These are phyloP conservation scores for Ochropacha duplaris DNA, from an alignment of 2,888 invertebrate genomes.

Conservation along the genomic window DNA sequence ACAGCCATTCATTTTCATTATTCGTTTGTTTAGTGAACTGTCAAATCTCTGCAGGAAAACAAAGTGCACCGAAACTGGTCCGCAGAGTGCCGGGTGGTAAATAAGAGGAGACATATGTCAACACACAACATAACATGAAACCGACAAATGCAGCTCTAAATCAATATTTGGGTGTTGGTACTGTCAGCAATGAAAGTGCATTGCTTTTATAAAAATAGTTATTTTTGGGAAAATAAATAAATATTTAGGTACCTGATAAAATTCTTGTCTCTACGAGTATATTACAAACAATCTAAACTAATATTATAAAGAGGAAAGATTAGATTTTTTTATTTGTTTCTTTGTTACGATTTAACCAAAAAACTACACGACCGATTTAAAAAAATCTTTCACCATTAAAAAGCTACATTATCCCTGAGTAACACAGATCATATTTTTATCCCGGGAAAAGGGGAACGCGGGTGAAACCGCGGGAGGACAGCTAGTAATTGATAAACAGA, in stretches of 20 bases:
- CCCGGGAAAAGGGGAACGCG: too few species aligned
- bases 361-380: too few species aligned
- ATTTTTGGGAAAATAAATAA: too few species aligned
- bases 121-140: not conserved
- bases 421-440: too few species aligned
- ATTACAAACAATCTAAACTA: too few species aligned
- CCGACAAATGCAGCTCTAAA: not conserved
- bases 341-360: too few species aligned
- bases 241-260: too few species aligned
- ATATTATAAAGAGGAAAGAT: too few species aligned
- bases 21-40: not conserved
- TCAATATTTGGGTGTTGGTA: not conserved
- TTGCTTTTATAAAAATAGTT: not conserved
- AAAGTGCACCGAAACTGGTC: not conserved
- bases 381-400: too few species aligned
- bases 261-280: too few species aligned
- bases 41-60: not conserved
- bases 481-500: not conserved
- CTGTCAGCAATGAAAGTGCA: not conserved
- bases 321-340: not conserved
- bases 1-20: not conserved
- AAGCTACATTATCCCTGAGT: too few species aligned
- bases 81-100: not conserved
- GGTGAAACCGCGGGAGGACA: too few species aligned
- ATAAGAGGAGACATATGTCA: not conserved